A percentile compares a stretch with the other conserved stretches of the same genome.
phyloP scores from a whole-genome alignment of 2,888 invertebrate genomes.

The Stegana nigrithorax region DNA sequence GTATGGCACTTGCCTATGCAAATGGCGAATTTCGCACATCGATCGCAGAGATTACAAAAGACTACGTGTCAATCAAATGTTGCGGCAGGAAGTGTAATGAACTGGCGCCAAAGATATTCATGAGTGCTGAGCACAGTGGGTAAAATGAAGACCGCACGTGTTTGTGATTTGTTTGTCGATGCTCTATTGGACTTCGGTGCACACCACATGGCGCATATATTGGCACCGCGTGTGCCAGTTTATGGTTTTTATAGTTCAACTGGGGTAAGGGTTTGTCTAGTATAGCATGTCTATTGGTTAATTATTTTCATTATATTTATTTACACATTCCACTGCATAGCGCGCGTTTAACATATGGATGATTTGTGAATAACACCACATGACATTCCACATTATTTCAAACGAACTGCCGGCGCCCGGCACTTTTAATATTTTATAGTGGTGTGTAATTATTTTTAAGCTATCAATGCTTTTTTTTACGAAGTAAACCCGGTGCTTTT shows the following conservation, averaged over 20 bases:
- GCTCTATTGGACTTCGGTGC: conserved; percentile 69
- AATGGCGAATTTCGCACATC: conserved; percentile 69
- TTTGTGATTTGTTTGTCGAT: conserved; percentile 70
- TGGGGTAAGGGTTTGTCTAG: conserved; percentile 27
- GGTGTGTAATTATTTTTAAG: neutral
- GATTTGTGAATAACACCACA: conserved; percentile 69
- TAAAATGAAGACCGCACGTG: conserved; percentile 9
- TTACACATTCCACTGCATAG: conserved; percentile 8
- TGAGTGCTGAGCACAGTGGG: no score
- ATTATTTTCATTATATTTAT: no score
- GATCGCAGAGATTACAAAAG: conserved; percentile 67
- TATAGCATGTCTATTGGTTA: no score
- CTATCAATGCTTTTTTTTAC: neutral
- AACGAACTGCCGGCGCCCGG: conserved; percentile 63
- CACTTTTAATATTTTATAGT: conserved; percentile 4
- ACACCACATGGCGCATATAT: conserved; percentile 70
- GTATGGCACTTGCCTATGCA: conserved; percentile 65
- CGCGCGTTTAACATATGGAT: conserved; percentile 68
- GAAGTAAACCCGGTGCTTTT: conserved; percentile 17
- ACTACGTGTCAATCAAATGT: no score
- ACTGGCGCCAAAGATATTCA: conserved; percentile 70
- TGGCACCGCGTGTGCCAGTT: conserved; percentile 50
- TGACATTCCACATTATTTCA: conserved; percentile 64
- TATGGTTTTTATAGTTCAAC: no score
- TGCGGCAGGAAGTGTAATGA: conserved; percentile 70